phyloP scores from a whole-genome alignment of 2,113 vertebrate species.

The Mustelus asterias region DNA sequence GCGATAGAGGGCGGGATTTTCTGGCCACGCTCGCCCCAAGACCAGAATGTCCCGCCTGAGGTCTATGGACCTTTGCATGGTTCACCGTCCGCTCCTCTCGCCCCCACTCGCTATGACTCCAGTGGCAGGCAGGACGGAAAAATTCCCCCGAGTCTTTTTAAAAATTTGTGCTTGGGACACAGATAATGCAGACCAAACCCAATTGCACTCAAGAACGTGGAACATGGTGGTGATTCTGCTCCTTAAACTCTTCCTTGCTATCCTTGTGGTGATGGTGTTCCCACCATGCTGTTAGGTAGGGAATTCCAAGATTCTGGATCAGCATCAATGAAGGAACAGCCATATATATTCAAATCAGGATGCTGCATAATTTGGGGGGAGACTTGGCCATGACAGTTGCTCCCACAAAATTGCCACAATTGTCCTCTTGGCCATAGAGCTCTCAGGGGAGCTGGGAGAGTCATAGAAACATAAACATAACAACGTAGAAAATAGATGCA shows the following conservation, averaged over 20 bases:
- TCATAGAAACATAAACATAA: too few species aligned
- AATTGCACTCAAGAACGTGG: neutral
- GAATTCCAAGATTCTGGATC: neutral
- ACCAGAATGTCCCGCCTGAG: too few species aligned
- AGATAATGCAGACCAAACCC: neutral
- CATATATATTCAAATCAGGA: neutral
- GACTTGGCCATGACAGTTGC: neutral
- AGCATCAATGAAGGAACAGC: neutral
- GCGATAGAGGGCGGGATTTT: too few species aligned
- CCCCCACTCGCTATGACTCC: too few species aligned
- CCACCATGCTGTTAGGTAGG: neutral
- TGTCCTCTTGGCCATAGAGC: neutral
- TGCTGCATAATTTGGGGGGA: neutral
- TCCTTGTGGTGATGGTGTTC: neutral
- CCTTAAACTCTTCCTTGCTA: too few species aligned
- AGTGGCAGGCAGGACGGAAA: too few species aligned
- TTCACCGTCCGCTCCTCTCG: too few species aligned
- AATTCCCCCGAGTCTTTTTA: too few species aligned
- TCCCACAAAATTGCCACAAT: neutral
- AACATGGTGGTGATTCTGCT: neutral
- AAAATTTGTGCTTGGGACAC: neutral
- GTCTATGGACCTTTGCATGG: too few species aligned
- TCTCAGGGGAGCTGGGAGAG: neutral
- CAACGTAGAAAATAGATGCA: too few species aligned
- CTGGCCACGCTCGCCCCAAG: too few species aligned